These are phyloP conservation scores for Oreochromis tanganicae DNA, from an alignment of 2,113 vertebrate genomes.

Conservation along the genomic window DNA sequence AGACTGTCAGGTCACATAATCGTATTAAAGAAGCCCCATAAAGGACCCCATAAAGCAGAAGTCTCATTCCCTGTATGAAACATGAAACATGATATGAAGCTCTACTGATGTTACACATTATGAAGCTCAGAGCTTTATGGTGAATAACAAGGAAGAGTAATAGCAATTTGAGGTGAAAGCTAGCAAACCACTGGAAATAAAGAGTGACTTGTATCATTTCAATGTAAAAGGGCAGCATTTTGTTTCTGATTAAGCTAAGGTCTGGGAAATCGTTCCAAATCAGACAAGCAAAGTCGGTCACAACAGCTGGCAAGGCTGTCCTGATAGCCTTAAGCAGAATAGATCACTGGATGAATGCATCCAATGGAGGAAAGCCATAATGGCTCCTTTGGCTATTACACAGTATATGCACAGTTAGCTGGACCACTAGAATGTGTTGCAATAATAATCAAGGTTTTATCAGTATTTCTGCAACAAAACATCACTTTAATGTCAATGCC, in stretches of 20 bases:
- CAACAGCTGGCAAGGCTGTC: constrained; percentile 46
- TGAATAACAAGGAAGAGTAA: neutral
- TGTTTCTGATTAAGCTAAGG: neutral
- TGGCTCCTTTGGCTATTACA: neutral
- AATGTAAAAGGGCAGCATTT: neutral
- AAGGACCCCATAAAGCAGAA: constrained; percentile 40
- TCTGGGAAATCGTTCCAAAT: constrained; percentile 32
- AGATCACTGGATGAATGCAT: constrained; percentile 41
- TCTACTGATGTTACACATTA: neutral
- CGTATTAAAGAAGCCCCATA: constrained; percentile 35
- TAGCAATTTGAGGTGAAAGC: neutral
- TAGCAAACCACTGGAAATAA: neutral
- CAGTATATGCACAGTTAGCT: neutral
- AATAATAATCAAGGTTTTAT: neutral
- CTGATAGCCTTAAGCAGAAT: constrained; percentile 40
- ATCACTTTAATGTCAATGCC: neutral
- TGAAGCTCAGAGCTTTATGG: neutral
- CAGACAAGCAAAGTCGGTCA: constrained; percentile 44
- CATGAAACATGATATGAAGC: constrained; percentile 1
- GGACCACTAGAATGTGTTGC: neutral
- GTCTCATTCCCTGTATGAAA: constrained; percentile 5
- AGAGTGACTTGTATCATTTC: neutral
- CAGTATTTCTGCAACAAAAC: neutral
- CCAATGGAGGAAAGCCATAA: constrained; percentile 10
- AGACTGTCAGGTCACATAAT: constrained; percentile 66